These are phyloP conservation scores for Setophaga coronata DNA, from an alignment of 2,113 vertebrate species.

Conservation along the genomic window DNA sequence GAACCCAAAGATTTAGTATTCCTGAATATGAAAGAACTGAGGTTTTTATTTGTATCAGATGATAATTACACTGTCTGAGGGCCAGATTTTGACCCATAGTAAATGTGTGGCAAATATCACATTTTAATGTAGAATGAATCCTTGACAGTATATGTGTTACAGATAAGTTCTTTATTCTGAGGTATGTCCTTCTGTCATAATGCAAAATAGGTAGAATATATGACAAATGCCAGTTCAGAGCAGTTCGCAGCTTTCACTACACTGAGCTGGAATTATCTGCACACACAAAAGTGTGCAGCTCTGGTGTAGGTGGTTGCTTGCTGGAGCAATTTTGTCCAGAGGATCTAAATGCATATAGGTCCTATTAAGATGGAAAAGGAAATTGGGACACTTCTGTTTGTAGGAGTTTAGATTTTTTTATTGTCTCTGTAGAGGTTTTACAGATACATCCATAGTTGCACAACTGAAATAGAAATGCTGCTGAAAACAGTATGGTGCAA, in stretches of 20 bases:
- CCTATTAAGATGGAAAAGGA: not conserved
- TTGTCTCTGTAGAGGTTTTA: not conserved
- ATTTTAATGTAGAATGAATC: not conserved
- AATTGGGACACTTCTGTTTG: not conserved
- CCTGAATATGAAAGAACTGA: not conserved
- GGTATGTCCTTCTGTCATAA: not conserved
- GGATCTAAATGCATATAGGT: not conserved
- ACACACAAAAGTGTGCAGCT: not conserved
- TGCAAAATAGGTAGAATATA: not conserved
- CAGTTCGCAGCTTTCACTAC: not conserved
- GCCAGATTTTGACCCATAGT: not conserved
- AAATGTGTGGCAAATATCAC: not conserved
- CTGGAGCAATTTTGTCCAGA: not conserved
- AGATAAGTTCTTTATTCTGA: not conserved
- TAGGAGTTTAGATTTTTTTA: not conserved
- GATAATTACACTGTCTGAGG: not conserved
- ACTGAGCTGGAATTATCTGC: not conserved
- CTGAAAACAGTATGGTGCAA: not conserved
- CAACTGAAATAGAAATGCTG: not conserved
- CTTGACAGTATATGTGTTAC: not conserved
- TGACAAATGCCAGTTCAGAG: not conserved
- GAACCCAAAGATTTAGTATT: not conserved
- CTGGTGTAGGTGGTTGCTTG: not conserved
- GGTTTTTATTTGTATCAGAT: not conserved
- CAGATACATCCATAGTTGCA: not conserved